Evolutionary conservation across 2,113 vertebrate genomes (phyloP), one percentile per base, ranked within the genome.

Genomic region (Potamarius usumacintae): DNA sequence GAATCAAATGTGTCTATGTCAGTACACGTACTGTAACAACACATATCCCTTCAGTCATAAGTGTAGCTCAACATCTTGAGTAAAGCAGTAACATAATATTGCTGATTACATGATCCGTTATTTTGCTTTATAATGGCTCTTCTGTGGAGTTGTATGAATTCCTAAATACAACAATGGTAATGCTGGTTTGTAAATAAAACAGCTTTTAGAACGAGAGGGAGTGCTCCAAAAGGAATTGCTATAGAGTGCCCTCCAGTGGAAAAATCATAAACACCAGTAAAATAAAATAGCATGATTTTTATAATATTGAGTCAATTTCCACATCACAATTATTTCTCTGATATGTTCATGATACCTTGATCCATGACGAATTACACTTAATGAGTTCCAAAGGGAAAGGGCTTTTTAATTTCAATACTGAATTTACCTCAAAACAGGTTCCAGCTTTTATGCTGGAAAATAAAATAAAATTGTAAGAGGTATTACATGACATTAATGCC

Each of bases 231-330:
- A 65, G 48, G 50, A 58, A 67, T 81, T 52, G 34, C 62, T 72
- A 87, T 9, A 67, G 87, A 85, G 85, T 82, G 87, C 88, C 90
- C 83, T 90, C 92, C 86, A 85, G 88, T 91, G 92, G 83, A 89
- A 14, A 30, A 7, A n/a, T 72, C 30, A 58, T 62, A 15, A 71
- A 22, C 86, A 65, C 7, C 57, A 62, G 48, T 5, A 69, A 58
- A 82, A 30, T n/a, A 17, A 62, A 7, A 22, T 53, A 22, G 12
- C 14, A 55, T 42, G 27, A 57, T 65, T 53, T 12, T 77, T 78
- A 20, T 65, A 52, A 77, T 12, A 67, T 69, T n/a, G 81, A 17
- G 12, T 76, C 10, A 34, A 58, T 58, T 9, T 42, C 20, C 17
- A 42, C 15, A 30, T 34, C 25, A 58, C 62, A 27, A 85, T 62